Percentiles rank a stretch among this genome's conserved stretches.
Conservation (phyloP, 2,797 vertebrate species). For the Pelochelys cantorii region DNA sequence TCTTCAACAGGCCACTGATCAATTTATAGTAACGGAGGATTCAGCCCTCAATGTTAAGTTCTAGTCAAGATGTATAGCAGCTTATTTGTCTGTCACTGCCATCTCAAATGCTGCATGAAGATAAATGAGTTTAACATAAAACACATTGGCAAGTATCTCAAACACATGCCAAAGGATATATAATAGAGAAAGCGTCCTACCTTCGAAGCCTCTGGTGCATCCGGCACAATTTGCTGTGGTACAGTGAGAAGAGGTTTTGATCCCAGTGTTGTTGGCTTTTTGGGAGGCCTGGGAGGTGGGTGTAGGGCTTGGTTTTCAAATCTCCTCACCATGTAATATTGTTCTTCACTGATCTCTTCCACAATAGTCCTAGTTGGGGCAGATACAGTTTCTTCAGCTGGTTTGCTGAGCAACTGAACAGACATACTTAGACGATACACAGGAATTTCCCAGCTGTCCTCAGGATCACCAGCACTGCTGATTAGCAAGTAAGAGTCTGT, state of each 20-base stretch:
- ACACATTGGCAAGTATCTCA: background rate
- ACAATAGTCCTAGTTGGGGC: slow-evolving; percentile 68
- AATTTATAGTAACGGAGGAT: slow-evolving; percentile 37
- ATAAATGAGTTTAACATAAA: slow-evolving; percentile 36
- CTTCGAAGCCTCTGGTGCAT: slow-evolving; percentile 70
- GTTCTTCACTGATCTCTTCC: slow-evolving; percentile 86
- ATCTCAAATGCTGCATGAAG: slow-evolving; percentile 27
- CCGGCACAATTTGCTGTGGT: slow-evolving; percentile 12
- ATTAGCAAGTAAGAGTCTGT: slow-evolving; percentile 86
- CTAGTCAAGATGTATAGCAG: background rate
- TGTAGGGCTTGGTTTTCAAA: slow-evolving; percentile 79
- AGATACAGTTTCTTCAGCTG: background rate
- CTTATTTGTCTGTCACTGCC: slow-evolving; percentile 49
- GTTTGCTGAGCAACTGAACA: slow-evolving; percentile 76
- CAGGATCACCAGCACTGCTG: slow-evolving; percentile 75
- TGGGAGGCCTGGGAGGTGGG: slow-evolving; percentile 89
- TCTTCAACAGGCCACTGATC: slow-evolving; percentile 55
- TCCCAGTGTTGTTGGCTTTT: slow-evolving; percentile 75
- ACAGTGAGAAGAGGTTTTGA: slow-evolving; percentile 28
- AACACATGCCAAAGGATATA: slow-evolving; percentile 2
- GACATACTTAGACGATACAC: slow-evolving; percentile 80
- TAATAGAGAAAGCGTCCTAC: slow-evolving; percentile 62
- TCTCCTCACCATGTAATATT: slow-evolving; percentile 86
- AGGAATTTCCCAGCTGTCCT: slow-evolving; percentile 85
- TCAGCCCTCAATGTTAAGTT: slow-evolving; percentile 5